phyloP scores from a whole-genome alignment of 2,797 vertebrate species.

The Euphonia xanthogaster region DNA sequence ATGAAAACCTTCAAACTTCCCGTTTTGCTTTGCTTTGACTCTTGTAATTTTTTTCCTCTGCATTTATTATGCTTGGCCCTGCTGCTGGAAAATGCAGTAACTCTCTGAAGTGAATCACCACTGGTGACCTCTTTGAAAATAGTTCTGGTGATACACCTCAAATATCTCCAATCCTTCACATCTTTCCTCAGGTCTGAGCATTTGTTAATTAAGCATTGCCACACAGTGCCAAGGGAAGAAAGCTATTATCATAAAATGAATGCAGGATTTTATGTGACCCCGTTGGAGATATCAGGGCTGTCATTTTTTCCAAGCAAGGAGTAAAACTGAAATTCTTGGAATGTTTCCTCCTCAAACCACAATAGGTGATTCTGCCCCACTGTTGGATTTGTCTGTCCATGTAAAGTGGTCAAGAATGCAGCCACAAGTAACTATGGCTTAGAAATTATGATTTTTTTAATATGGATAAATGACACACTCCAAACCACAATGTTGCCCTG shows the following conservation, averaged over 20 bases:
- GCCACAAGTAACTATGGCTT: not conserved
- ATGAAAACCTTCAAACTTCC: constrained; percentile 26
- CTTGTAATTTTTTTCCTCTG: not conserved
- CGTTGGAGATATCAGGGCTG: not conserved
- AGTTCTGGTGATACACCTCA: constrained; percentile 46
- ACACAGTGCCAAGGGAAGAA: not conserved
- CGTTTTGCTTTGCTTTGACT: not conserved
- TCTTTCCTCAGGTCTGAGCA: constrained; percentile 50
- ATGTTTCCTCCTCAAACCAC: not conserved
- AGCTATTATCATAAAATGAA: not conserved
- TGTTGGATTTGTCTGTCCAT: not conserved
- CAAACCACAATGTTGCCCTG: not conserved
- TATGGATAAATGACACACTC: not conserved
- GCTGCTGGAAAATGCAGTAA: constrained; percentile 52
- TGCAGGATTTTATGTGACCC: constrained; percentile 6
- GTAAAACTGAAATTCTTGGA: not conserved
- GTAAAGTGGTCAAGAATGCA: not conserved
- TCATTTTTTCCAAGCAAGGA: not conserved
- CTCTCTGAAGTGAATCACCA: constrained; percentile 46
- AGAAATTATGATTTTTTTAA: not conserved
- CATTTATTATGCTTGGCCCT: constrained; percentile 49
- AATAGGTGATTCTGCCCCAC: not conserved
- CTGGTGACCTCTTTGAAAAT: constrained; percentile 60
- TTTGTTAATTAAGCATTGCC: constrained; percentile 56
- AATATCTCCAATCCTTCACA: not conserved